Conservation (phyloP, 2,797 vertebrate genomes). For the Ctenopoma multispine region DNA sequence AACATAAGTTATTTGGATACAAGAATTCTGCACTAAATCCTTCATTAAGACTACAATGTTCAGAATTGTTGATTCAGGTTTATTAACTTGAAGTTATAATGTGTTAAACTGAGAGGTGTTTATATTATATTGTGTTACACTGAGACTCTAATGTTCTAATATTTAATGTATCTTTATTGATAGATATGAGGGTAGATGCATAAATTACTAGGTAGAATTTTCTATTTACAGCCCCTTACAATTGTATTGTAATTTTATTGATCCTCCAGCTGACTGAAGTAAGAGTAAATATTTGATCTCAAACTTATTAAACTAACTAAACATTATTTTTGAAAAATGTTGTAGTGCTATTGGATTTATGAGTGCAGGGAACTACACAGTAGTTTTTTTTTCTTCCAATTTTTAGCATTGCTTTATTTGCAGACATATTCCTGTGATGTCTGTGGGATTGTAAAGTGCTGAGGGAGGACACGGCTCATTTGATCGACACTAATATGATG, state of each 20-base stretch:
- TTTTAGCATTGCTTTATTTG: conserved; percentile 40
- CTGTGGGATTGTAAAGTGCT: conserved; percentile 19
- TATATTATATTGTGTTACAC: conserved; percentile 8
- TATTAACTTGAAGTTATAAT: background rate
- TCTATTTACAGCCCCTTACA: conserved; percentile 15
- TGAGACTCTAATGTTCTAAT: background rate
- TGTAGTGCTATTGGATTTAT: conserved; percentile 41
- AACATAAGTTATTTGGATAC: conserved; percentile 3
- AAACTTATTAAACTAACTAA: conserved; percentile 34
- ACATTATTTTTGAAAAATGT: conserved; percentile 46
- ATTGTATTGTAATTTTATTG: too few relatives aligned
- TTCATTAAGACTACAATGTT: conserved; percentile 8
- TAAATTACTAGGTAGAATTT: conserved; percentile 1
- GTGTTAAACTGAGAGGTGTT: background rate
- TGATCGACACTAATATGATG: conserved; percentile 75
- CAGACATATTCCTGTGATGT: conserved; percentile 35
- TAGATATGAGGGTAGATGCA: conserved; percentile 10
- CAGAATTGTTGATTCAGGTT: conserved; percentile 15
- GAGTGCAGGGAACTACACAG: conserved; percentile 25
- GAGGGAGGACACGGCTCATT: conserved; percentile 55
- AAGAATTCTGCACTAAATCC: conserved; percentile 12
- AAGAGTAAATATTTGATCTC: conserved; percentile 18
- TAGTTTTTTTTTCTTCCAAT: conserved; percentile 14
- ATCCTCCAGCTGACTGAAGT: conserved; percentile 12
- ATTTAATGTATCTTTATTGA: conserved; percentile 8